Percentiles rank a stretch among this genome's conserved stretches.
Evolutionary conservation across 2,113 vertebrate species (phyloP).

Genomic region (Antechinus stuartii): DNA sequence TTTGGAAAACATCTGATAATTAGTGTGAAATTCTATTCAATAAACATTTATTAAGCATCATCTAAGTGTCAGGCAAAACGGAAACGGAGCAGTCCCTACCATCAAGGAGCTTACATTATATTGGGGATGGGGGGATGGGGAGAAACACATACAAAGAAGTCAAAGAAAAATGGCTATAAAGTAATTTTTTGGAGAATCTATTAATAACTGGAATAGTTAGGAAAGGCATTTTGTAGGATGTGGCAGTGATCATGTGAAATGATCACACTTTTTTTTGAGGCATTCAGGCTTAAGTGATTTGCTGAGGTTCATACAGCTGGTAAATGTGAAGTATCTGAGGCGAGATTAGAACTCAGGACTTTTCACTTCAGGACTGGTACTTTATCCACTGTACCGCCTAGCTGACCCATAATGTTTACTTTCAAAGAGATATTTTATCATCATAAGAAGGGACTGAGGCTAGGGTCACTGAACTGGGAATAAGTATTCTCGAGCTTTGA

Average conservation of each 20-base stretch:
- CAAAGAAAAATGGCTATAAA: neutral
- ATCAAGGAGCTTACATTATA: neutral
- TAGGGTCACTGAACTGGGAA: neutral
- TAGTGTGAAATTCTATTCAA: too few species aligned
- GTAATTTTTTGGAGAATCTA: neutral
- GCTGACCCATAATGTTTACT: neutral
- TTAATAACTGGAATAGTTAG: neutral
- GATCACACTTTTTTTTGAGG: neutral
- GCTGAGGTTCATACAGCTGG: neutral
- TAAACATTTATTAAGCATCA: too few species aligned
- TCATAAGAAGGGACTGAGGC: neutral
- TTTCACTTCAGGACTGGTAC: neutral
- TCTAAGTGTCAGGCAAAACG: too few species aligned
- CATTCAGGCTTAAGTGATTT: neutral
- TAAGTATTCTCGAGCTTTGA: neutral
- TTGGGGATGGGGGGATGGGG: neutral
- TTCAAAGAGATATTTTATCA: neutral
- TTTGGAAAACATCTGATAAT: too few species aligned
- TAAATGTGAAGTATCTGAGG: neutral
- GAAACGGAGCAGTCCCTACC: too few species aligned
- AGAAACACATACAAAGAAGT: neutral
- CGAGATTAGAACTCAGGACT: neutral
- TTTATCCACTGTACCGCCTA: neutral
- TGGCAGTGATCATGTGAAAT: neutral
- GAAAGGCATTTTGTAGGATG: neutral